These are phyloP conservation scores for Grapholita molesta DNA, from an alignment of 1,140 invertebrate species.

Conservation along the genomic window DNA sequence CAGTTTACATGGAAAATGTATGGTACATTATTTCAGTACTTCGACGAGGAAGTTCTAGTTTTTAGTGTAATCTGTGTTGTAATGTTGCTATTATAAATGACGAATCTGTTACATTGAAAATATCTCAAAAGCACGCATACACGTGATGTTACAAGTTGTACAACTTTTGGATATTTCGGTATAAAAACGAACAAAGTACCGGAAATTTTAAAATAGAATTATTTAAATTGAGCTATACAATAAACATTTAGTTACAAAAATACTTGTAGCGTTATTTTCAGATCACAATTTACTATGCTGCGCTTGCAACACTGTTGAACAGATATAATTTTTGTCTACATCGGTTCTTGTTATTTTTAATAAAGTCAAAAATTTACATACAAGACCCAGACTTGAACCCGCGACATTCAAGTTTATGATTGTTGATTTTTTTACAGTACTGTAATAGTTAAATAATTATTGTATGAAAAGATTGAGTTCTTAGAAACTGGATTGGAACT, in stretches of 20 bases:
- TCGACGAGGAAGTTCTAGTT: not conserved
- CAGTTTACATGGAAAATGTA: not conserved
- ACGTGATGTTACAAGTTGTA: not conserved
- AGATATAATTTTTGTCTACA: constrained; percentile 22
- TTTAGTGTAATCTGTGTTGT: not conserved
- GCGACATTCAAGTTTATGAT: no score
- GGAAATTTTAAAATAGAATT: constrained; percentile 40
- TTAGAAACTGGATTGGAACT: no score
- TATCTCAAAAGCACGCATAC: not conserved
- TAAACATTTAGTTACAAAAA: constrained; percentile 74
- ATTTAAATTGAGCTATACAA: constrained; percentile 73
- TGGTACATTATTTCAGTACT: not conserved
- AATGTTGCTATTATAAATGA: not conserved
- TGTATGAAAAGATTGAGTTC: no score
- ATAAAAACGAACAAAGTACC: not conserved
- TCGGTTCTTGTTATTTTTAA: not conserved
- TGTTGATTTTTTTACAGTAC: no score
- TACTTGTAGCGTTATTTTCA: constrained; percentile 72
- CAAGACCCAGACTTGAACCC: not conserved
- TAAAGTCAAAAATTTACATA: not conserved
- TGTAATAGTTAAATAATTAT: no score
- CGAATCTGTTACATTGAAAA: not conserved
- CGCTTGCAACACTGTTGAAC: constrained; percentile 41
- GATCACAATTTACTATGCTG: constrained; percentile 70
- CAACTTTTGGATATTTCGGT: not conserved